phyloP scores from a whole-genome alignment of 2,113 vertebrate genomes.

The Phylloscopus trochiloides region DNA sequence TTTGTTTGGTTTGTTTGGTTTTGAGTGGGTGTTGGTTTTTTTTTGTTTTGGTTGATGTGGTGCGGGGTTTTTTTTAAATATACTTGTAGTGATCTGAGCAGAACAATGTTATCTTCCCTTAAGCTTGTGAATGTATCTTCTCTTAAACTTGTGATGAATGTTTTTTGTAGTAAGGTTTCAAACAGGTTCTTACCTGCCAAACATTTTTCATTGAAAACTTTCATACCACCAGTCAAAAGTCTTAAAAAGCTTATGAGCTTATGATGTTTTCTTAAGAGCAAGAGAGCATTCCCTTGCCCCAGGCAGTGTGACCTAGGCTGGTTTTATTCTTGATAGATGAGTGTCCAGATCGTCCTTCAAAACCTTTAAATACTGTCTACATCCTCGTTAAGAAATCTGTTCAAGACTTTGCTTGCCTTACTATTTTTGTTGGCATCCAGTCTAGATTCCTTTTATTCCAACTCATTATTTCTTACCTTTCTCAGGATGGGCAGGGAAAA shows the following conservation, averaged over 20 bases:
- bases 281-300: background rate
- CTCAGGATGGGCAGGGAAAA: background rate
- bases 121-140: background rate
- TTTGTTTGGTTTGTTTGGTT: background rate
- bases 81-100: background rate
- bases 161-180: background rate
- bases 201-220: background rate
- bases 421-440: background rate
- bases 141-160: background rate
- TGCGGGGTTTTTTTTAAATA: background rate
- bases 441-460: background rate
- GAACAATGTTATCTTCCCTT: background rate
- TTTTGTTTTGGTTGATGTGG: background rate
- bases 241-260: background rate
- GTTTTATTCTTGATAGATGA: background rate
- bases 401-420: background rate
- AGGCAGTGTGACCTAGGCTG: background rate
- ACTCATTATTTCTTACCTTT: background rate
- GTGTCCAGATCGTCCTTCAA: background rate
- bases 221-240: background rate
- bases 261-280: background rate
- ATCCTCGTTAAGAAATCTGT: background rate
- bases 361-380: background rate
- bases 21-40: background rate
- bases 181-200: background rate